Percentiles rank a stretch among this genome's conserved stretches.
Conservation (phyloP, 2,113 vertebrate genomes). For the Eidolon helvum region DNA sequence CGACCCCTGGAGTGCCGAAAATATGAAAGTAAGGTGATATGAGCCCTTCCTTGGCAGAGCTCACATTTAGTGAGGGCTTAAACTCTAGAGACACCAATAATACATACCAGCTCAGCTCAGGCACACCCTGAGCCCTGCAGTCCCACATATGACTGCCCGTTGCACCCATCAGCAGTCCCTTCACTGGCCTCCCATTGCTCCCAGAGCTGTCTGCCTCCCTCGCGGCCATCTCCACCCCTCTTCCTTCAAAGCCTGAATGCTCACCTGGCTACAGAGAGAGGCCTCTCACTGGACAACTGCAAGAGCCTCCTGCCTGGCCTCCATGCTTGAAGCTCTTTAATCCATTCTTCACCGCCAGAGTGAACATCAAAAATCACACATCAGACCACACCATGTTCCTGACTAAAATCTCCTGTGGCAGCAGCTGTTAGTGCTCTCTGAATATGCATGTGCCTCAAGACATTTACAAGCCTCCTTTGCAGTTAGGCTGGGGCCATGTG, state of each 20-base stretch:
- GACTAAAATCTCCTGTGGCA: background rate
- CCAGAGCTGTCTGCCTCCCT: background rate
- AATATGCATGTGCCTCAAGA: background rate
- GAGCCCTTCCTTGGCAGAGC: background rate
- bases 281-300: background rate
- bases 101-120: background rate
- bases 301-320: background rate
- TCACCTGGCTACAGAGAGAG: background rate
- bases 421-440: rapidly evolving
- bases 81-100: background rate
- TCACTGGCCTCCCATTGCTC: background rate
- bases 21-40: background rate
- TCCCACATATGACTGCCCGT: rapidly evolving
- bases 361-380: background rate
- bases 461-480: background rate
- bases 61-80: background rate
- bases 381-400: background rate
- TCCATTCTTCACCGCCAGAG: background rate
- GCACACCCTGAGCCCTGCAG: rapidly evolving
- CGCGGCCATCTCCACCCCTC: too few relatives aligned
- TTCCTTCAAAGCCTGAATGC: background rate
- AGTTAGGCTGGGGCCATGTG: background rate
- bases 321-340: background rate
- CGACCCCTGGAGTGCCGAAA: background rate
- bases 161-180: too few relatives aligned